These are phyloP conservation scores for Eristalis intricaria DNA, from an alignment of 2,888 invertebrate species.

Conservation along the genomic window DNA sequence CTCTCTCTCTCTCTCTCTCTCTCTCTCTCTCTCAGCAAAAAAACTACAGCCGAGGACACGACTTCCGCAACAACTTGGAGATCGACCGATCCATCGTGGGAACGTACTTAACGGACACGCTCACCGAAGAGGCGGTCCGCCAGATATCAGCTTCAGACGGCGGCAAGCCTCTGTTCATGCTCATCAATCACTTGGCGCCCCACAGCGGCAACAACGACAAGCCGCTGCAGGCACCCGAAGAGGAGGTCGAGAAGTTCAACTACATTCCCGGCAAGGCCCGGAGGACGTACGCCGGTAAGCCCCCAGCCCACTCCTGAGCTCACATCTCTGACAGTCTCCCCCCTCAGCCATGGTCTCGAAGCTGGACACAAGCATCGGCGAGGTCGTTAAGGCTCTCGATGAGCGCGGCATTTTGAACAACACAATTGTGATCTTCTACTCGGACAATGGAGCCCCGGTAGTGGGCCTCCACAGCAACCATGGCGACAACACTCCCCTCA, in stretches of 20 bases:
- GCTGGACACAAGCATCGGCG: conserved; percentile 92
- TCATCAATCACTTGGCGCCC: conserved; percentile 90
- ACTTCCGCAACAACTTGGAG: conserved; percentile 82
- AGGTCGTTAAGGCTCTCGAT: conserved; percentile 86
- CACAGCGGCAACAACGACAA: conserved; percentile 88
- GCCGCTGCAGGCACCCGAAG: conserved; percentile 87
- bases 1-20: too few species aligned
- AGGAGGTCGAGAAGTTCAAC: conserved; percentile 86
- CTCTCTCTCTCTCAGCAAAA: neutral
- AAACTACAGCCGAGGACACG: conserved; percentile 80
- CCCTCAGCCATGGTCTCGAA: conserved; percentile 90
- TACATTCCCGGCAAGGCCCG: conserved; percentile 86
- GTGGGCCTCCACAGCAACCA: conserved; percentile 87
- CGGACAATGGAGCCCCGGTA: conserved; percentile 94
- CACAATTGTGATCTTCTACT: conserved; percentile 91
- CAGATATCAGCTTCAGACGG: conserved; percentile 85
- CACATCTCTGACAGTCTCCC: neutral
- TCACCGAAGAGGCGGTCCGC: conserved; percentile 85
- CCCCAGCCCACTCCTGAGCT: neutral
- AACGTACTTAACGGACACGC: conserved; percentile 86
- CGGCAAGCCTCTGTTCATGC: conserved; percentile 87
- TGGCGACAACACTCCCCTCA: conserved; percentile 89
- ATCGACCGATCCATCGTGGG: conserved; percentile 83
- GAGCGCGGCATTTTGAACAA: conserved; percentile 88
- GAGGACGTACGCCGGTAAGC: conserved; percentile 86